These are phyloP conservation scores for Acanthosoma haemorrhoidale DNA, from an alignment of 2,888 invertebrate genomes.

Conservation along the genomic window DNA sequence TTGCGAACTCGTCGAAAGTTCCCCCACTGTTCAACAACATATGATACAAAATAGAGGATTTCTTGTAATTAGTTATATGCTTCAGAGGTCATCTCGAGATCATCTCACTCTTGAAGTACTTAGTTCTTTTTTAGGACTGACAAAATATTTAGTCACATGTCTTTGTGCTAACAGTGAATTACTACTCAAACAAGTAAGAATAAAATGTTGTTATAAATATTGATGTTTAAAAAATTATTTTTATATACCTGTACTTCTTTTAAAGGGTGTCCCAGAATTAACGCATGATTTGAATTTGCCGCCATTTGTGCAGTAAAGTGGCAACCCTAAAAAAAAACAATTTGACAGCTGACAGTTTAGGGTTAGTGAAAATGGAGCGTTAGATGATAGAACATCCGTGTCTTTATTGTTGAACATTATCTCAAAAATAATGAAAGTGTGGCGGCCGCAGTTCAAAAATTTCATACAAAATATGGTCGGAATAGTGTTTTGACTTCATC, in stretches of 20 bases:
- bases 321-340: no score
- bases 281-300: no score
- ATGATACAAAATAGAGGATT: conserved; percentile 99
- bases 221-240: neutral
- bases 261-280: no score
- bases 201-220: conserved; percentile 2
- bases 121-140: conserved; percentile 82
- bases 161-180: conserved; percentile 88
- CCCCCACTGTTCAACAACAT: conserved; percentile 96
- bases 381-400: no score
- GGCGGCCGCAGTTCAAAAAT: no score
- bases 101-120: conserved; percentile 92
- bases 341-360: no score
- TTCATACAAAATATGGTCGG: no score
- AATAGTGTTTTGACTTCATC: no score
- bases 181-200: conserved; percentile 78
- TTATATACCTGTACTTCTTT: neutral
- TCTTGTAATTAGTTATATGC: conserved; percentile 93
- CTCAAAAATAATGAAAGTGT: no score
- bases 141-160: conserved; percentile 89
- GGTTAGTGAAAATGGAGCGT: no score
- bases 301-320: no score
- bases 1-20: conserved; percentile 93
- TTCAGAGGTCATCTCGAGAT: conserved; percentile 86
- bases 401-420: no score